Evolutionary conservation across 2,888 invertebrate species (phyloP), one percentile per base, ranked within the genome.

Genomic region (Athetis lepigone): DNA sequence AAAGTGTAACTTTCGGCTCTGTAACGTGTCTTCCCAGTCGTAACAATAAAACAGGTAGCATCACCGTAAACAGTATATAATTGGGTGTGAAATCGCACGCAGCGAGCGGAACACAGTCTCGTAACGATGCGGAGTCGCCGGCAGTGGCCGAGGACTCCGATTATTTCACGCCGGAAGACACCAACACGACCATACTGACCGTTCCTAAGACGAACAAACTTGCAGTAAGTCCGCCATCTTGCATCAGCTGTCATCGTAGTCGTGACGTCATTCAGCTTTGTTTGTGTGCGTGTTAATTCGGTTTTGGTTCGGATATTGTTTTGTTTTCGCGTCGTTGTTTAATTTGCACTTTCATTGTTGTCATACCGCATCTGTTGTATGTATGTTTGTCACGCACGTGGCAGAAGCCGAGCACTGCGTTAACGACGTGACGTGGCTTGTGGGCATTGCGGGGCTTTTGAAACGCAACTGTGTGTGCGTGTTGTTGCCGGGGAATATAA

Each of bases 121-220:
- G 81, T 75, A 78, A 74, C 82, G 85, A 94, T 81, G 94, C 90
- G 55, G 96, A 95, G 79, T 93, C 88, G 76, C 89, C 91, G 83
- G 93, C 94, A 80, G 86, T 92, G 71, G 96, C 95, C 72, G 97
- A 97, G 70, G 97, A 97, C 93, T 97, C 97, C 36, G 97, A 97
- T 93, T 97, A 97, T 92, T 97, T 97, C 93, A 97, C 97, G 39
- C 97, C 97, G 25, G 97, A 97, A 88, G 97, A 97, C 91, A 96
- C 97, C 76, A 95, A 96, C 82, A 96, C 97, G 78, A 96, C 96
- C 74, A 96, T 96, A 82, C 94, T 96, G 80, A 96, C 96, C 79
- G 96, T 96, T 60, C 93, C 97, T 75, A 96, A 89, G 80, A 77
- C 83, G 76, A 77, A 71, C 85, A 85, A 84, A 81, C 84, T 81